Evolutionary conservation across 2,797 vertebrate genomes (phyloP).

Genomic region (Graptemys geographica): DNA sequence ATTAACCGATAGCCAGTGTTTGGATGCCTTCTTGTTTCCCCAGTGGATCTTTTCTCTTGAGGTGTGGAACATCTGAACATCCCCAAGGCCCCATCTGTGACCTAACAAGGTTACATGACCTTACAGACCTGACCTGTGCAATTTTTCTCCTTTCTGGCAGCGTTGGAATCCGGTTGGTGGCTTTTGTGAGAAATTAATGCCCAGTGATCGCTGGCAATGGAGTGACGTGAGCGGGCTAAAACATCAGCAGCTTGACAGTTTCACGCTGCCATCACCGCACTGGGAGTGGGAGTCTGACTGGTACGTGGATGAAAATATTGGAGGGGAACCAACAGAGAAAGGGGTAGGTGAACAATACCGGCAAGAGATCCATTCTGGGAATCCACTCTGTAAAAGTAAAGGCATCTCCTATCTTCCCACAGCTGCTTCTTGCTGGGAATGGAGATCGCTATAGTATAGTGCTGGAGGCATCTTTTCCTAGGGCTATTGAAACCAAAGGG

Average conservation of each 20-base stretch:
- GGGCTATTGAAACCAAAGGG: conserved; percentile 27
- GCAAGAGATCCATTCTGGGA: conserved; percentile 17
- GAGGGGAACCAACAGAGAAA: conserved; percentile 95
- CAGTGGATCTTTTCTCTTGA: not conserved
- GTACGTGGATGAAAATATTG: conserved; percentile 96
- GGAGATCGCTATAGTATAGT: not conserved
- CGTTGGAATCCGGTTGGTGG: conserved; percentile 97
- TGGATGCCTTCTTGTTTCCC: not conserved
- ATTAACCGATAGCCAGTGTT: not conserved
- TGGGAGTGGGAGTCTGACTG: conserved; percentile 99
- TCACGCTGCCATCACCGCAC: conserved; percentile 89
- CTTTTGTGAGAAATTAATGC: conserved; percentile 93
- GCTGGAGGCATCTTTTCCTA: not conserved
- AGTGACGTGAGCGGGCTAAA: conserved; percentile 94
- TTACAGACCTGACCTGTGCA: not conserved
- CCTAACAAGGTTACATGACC: not conserved
- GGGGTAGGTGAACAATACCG: conserved; percentile 85
- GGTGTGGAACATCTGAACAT: not conserved
- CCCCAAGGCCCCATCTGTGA: not conserved
- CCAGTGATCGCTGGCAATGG: conserved; percentile 98
- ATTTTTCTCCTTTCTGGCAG: conserved; percentile 76
- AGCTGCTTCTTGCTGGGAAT: conserved; percentile 1
- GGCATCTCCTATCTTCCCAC: not conserved
- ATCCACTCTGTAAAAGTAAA: conserved; percentile 39
- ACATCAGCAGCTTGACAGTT: conserved; percentile 88